phyloP scores from a whole-genome alignment of 2,797 vertebrate species.

The Sebastes kiyomatsui region DNA sequence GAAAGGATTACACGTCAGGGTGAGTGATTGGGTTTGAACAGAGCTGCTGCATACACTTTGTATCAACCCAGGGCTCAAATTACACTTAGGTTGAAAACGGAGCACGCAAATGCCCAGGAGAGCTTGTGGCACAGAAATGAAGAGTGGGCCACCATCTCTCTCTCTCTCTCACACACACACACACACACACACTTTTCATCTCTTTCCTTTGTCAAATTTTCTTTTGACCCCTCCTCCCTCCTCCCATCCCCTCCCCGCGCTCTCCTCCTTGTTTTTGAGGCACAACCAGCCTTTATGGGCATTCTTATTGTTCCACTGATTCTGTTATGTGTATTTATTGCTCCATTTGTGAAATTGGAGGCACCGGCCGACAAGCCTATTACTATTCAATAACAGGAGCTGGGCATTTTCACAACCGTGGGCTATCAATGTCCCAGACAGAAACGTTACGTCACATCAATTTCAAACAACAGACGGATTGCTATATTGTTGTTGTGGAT shows the following conservation, averaged over 20 bases:
- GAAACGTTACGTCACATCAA: conserved; percentile 71
- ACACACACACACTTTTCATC: conserved; percentile 53
- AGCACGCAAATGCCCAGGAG: conserved; percentile 83
- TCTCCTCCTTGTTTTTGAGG: conserved; percentile 60
- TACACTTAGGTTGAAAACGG: conserved; percentile 86
- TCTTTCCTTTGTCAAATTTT: conserved; percentile 67
- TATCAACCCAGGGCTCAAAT: conserved; percentile 84
- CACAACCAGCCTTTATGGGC: conserved; percentile 57
- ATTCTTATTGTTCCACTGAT: conserved; percentile 77
- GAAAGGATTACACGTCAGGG: conserved; percentile 84
- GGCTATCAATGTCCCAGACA: conserved; percentile 68
- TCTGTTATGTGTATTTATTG: conserved; percentile 80
- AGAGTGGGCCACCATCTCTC: conserved; percentile 76
- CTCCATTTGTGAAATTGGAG: conserved; percentile 83
- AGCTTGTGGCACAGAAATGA: conserved; percentile 85
- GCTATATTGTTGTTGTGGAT: conserved; percentile 50
- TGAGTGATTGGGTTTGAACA: conserved; percentile 86
- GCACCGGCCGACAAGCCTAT: conserved; percentile 72
- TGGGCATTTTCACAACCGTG: conserved; percentile 73
- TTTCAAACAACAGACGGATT: conserved; percentile 50
- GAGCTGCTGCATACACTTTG: conserved; percentile 85
- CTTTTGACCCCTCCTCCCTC: conserved; percentile 19
- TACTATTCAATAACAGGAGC: conserved; percentile 79
- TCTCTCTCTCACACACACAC: conserved; percentile 18
- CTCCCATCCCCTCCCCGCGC: not conserved